Base-by-base conservation (phyloP, 92 coral and sea anemone species). In the Diadumene lineata region DNA sequence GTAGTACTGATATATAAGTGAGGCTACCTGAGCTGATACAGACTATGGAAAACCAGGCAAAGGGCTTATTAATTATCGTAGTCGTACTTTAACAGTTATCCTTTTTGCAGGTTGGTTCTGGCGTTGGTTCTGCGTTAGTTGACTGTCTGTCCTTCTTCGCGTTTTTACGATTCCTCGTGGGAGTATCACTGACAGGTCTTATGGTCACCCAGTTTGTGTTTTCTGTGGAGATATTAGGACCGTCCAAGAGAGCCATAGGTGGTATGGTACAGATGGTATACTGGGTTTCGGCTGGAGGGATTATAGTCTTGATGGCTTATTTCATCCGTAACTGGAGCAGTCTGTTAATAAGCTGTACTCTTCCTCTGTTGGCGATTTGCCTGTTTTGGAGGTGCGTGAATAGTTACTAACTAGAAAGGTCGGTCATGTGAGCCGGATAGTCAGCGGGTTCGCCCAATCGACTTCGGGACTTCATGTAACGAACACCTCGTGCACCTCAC, bases 281-380 rank as follows among this genome's bases (percentile, higher is more conserved):
- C 78, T 78, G 84, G 87, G 85, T 69, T 11, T 3, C 72, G 0
- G 87, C 87, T 34, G 81, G 76, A 0, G 34, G 74, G 25, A 10
- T 72, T 13, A 46, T 69, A 72, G 82, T 76, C 11, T 28, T 87
- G 61, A 30, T 70, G 3, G 85, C 87, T 22, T 87, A 77, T 69
- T 27, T 82, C 15, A 77, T 87, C 30, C 71, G 88, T 48, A 82
- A 87, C 65, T 87, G 92, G 92, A 68, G 87, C 16, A 68, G 79
- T 56, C 78, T 87, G 0, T 50, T 87, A 22, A 68, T 79, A 11
- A 60, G 73, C 28, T 81, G 77, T 48, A 70, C 80, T 70, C 74
- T 87, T 17, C 85, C 84, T 2, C 34, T 78, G 17, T 81, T 77
- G 7, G 24, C 71, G 6, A 34, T 82, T 19, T 82, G 72, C 62